Base-by-base conservation (phyloP, 2,888 invertebrate species). In the Hololepta plana region DNA sequence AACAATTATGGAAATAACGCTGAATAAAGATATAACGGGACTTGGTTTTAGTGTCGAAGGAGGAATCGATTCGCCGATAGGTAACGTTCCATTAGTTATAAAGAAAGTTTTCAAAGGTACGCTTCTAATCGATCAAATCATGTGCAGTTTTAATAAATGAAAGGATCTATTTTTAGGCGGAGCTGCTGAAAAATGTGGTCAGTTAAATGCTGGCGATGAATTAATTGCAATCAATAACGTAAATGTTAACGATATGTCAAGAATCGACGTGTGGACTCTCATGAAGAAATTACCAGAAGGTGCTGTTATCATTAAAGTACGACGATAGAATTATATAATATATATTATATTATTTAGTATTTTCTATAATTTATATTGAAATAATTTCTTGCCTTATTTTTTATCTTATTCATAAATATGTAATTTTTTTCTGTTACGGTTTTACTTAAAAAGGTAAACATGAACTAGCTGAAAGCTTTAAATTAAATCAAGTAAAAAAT, bases 11-110 rank as follows among this genome's bases (percentile, higher is more conserved):
- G n/a, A n/a, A n/a, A n/a, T n/a, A n/a, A 54, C 61, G n/a, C 53
- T 72, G 11, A 53, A 67, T 21, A 77, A 75, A 51, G 81, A 80
- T 43, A 85, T 82, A 33, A 77, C 84, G 35, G 91, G 91, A 4
- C 66, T 93, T 29, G 93, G 93, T 26, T 90, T 93, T 54, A 88
- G 90, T 42, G 69, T 93, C 35, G 90, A 91, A 45, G 93, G 93
- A 27, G 93, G 93, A 24, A 73, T 77, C 38, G 87, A 84, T 51
- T 90, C 90, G 12, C 85, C 85, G 4, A 63, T 72, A 32, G 93
- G 93, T 12, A 85, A 91, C 54, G 67, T 73, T 43, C 88, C 91
- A 23, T 67, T 93, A 34, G 70, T 77, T 27, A 73, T 93, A 42
- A 91, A 90, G 56, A 87, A 90, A 60, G 74, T 93, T 39, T 93